These are phyloP conservation scores for Noctuana brunneofusca DNA, from an alignment of 2,888 invertebrate species.

Conservation along the genomic window DNA sequence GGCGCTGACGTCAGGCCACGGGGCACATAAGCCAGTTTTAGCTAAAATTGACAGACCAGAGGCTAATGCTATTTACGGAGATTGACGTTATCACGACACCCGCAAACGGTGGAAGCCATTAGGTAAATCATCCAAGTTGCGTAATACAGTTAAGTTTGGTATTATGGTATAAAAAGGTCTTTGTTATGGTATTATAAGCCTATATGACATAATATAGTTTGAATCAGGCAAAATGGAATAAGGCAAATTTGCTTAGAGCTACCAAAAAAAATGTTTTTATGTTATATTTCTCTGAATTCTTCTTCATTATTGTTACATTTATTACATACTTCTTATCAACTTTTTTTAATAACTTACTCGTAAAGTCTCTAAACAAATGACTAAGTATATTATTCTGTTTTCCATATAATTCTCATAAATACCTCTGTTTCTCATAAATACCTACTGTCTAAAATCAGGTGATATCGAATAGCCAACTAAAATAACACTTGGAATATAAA, in stretches of 20 bases:
- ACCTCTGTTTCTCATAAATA: neutral
- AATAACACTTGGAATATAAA: constrained; percentile 22
- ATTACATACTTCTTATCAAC: too few species aligned
- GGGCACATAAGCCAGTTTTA: constrained; percentile 60
- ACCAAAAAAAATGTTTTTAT: too few species aligned
- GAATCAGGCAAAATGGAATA: neutral
- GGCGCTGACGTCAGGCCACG: constrained; percentile 60
- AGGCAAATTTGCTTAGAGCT: too few species aligned
- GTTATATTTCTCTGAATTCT: too few species aligned
- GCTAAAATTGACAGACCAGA: constrained; percentile 63
- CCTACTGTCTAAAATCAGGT: constrained; percentile 4
- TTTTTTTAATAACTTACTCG: too few species aligned
- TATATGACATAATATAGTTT: neutral
- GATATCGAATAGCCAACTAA: constrained; percentile 14
- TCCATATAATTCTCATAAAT: neutral
- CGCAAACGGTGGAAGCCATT: constrained; percentile 66
- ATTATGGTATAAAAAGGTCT: too few species aligned
- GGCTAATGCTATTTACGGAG: constrained; percentile 65
- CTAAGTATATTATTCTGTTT: neutral
- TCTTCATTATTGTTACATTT: too few species aligned
- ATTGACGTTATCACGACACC: constrained; percentile 71
- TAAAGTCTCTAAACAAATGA: too few species aligned
- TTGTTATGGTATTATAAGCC: neutral
- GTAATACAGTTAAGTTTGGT: constrained; percentile 11
- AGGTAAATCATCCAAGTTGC: constrained; percentile 51